Percentiles rank a stretch among this genome's conserved stretches.
These are phyloP conservation scores for Chesias legatella DNA, from an alignment of 2,888 invertebrate species.

Conservation along the genomic window DNA sequence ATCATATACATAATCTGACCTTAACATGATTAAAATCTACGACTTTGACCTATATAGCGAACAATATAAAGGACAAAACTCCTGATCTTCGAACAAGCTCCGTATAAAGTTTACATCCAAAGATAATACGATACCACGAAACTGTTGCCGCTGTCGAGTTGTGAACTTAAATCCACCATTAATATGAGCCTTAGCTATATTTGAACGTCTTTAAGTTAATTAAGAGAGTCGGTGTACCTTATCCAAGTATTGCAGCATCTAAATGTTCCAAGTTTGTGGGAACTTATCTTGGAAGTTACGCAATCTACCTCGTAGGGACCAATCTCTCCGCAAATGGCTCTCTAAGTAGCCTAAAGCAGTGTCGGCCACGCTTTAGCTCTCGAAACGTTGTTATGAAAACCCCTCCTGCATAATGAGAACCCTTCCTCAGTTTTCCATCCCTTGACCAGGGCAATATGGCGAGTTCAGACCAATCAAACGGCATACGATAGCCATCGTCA, in stretches of 20 bases:
- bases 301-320: conserved; percentile 73
- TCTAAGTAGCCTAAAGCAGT: conserved; percentile 70
- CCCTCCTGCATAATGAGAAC: conserved; percentile 51
- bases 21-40: too few relatives aligned
- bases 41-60: too few relatives aligned
- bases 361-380: conserved; percentile 49
- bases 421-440: conserved; percentile 1
- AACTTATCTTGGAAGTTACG: conserved; percentile 74
- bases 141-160: conserved; percentile 23
- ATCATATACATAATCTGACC: too few relatives aligned
- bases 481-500: conserved; percentile 1
- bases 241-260: conserved; percentile 74
- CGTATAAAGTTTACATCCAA: conserved; percentile 12
- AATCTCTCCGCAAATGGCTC: conserved; percentile 70
- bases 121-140: conserved; percentile 17
- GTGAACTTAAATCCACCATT: conserved; percentile 42
- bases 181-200: conserved; percentile 50
- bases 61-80: too few relatives aligned
- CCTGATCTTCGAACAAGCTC: conserved; percentile 12
- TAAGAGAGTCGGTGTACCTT: conserved; percentile 73
- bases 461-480: conserved; percentile 24
- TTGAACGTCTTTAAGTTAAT: conserved; percentile 65
- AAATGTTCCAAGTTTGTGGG: conserved; percentile 72
- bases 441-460: conserved; percentile 4
- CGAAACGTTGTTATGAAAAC: conserved; percentile 61